These are phyloP conservation scores for Silurus meridionalis DNA, from an alignment of 2,113 vertebrate species.

Conservation along the genomic window DNA sequence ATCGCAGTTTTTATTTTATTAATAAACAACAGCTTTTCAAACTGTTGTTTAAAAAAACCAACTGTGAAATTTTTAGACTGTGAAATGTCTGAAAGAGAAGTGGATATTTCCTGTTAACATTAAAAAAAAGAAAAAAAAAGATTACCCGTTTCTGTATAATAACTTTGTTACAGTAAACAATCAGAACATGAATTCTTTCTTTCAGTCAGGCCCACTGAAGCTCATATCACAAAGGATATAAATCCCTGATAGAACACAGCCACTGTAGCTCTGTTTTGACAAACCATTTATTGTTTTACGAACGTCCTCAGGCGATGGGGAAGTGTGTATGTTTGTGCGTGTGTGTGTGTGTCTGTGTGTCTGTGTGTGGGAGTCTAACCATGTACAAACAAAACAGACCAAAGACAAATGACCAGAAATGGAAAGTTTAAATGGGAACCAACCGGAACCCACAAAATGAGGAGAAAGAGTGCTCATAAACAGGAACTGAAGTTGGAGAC, in stretches of 20 bases:
- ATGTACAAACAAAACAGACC: slow-evolving; percentile 18
- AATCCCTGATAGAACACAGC: slow-evolving; percentile 29
- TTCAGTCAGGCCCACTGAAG: neutral
- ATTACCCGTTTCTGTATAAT: too few species aligned
- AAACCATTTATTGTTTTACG: slow-evolving; percentile 20
- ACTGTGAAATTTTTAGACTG: neutral
- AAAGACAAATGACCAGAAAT: slow-evolving; percentile 24
- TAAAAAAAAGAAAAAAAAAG: too few species aligned
- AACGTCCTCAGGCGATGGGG: slow-evolving; percentile 26
- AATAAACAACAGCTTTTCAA: neutral
- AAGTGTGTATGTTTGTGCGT: slow-evolving; percentile 8
- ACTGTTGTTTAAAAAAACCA: too few species aligned
- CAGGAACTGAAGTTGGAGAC: slow-evolving; percentile 30
- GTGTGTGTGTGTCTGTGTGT: neutral
- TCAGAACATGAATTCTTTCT: neutral
- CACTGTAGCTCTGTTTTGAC: slow-evolving; percentile 27
- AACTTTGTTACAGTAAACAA: too few species aligned
- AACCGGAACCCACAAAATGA: slow-evolving; percentile 22
- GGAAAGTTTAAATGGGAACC: slow-evolving; percentile 39
- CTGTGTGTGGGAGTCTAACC: slow-evolving; percentile 33
- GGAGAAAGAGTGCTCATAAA: slow-evolving; percentile 20
- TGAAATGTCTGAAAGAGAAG: neutral
- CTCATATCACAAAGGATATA: slow-evolving; percentile 47
- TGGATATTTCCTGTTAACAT: neutral
- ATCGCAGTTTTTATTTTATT: neutral